Base-by-base conservation (phyloP, 2,113 vertebrate species). In the Cyprinodon brontotheroides region DNA sequence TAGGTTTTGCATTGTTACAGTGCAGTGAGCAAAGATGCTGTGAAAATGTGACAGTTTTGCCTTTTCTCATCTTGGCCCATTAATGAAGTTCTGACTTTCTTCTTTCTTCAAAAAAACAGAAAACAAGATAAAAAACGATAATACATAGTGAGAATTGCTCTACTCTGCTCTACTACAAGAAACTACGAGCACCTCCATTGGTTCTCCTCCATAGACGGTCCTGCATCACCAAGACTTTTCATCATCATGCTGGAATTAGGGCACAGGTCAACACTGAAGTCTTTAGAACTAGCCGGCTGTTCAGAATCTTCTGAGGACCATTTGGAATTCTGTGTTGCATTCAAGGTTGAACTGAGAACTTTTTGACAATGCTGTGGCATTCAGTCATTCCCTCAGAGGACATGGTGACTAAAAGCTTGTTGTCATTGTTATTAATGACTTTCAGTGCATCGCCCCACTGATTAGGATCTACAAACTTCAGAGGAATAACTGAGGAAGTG, bases 341-440 rank as follows among this genome's bases (percentile, higher is more conserved):
- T 41, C 12, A 86, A 53, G 0, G 1, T 43, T 20, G 68, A 74
- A 0, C 0, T 22, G 0, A 89, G 2, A 1, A 0, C 29, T 29
- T 53, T 9, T 60, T 80, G 66, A 29, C 41, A 41, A 0, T 47
- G 0, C 1, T 0, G 20, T 17, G 89, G 90, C 11, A n/a, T n/a
- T n/a, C 7, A 0, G 0, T 67, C 1, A 82, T 61, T 15, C 75
- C 12, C 11, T 88, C 17, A 17, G 89, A 53, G 4, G 86, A 83
- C 1, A 72, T 0, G 11, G 59, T 86, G 1, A 94, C 15, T 61
- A 88, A n/a, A n/a, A 92, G 29, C 69, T 80, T 92, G 20, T 43
- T 0, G 0, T 91, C 0, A 0, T 74, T 48, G 10, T 3, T 8
- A 0, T 78, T 61, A 38, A 86, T 15, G 5, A 63, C 4, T 11